Base-by-base conservation (phyloP, 2,113 vertebrate species). In the Madoqua kirkii region DNA sequence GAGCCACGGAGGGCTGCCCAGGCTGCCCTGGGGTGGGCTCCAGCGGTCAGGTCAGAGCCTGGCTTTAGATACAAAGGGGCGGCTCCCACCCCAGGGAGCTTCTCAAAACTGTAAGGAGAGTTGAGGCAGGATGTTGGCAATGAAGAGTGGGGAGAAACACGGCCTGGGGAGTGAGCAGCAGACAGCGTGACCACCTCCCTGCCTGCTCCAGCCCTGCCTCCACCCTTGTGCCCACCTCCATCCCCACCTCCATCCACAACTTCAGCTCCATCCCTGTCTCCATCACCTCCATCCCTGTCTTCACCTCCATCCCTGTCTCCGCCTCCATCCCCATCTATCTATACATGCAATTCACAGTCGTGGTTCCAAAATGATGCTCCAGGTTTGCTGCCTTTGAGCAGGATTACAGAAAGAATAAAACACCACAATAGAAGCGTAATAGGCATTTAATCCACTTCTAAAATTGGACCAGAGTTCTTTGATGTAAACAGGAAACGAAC, bases 1-100 rank as follows among this genome's bases (percentile, higher is more conserved):
- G 3, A 1, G 1, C 14, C 62, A 0, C 0, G 2, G 9, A 11
- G 23, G 12, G 50, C 25, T 19, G 1, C 57, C 1, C 1, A 3
- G 5, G 21, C 55, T 10, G 10, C 6, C 27, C 31, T 13, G 33
- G 0, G 0, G 2, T 0, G 25, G 48, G 14, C 21, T 15, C 60
- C n/a, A 52, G 74, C 0, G 13, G 0, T 10, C 55, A 45, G 43
- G 43, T 33, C 60, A 21, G 55, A 67, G 50, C 45, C 2, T 2
- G 6, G 54, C 33, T 10, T 13, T 4, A n/a, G 11, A 33, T 23
- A 13, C 33, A 13, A 5, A 23, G 48, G 10, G 48, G 7, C 0
- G 12, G 54, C 33, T 3, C 16, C 78, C 21, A 48, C 23, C 33
- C 1, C 1, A n/a, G n/a, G 48, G 21, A 7, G 6, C 15, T 59